Evolutionary conservation across 2,888 invertebrate genomes (phyloP), one percentile per base, ranked within the genome.

Genomic region (Adelphocoris suturalis): DNA sequence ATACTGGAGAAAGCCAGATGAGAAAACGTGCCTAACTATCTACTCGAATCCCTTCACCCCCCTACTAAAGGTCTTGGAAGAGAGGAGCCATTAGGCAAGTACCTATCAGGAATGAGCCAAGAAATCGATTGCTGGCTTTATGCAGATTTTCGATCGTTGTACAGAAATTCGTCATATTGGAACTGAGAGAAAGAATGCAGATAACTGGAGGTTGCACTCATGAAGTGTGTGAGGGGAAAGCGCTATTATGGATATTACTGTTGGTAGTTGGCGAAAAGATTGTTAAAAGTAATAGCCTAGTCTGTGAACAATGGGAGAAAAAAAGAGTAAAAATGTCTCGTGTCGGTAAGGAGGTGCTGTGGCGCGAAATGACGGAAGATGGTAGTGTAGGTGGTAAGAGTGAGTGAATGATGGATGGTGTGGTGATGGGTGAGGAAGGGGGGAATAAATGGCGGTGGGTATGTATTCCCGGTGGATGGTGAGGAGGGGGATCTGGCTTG

Each of bases 291-390:
- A 82, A 82, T 52, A 82, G 82, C 82, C 82, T 19, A 27, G 52
- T 82, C 23, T 23, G 82, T 27, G 48, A 82, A 52, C 81, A 81
- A 81, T 81, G 47, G 82, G 61, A 16, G 81, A 90, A 37, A 37
- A 27, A 47, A 37, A 37, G 7, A 7, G 37, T 46, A 81, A 55
- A 68, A 75, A 82, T 47, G 52, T 52, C 52, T 52, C 52, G 68
- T 82, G 80, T 28, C 52, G 16, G 19, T 19, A 55, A 80, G 68
- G 89, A 76, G 81, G 47, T 46, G 37, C 89, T 5, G 88, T 52
- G 48, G 78, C 19, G 88, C 52, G 87, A 23, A 28, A 88, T 75
- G 87, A 23, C 61, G 89, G 89, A 82, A 90, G 47, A 46, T 52
- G 55, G 61, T 78, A 19, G 80, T 19, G 80, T 47, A 37, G 48